phyloP scores from a whole-genome alignment of 2,888 invertebrate genomes.

The Lomographa bimaculata region DNA sequence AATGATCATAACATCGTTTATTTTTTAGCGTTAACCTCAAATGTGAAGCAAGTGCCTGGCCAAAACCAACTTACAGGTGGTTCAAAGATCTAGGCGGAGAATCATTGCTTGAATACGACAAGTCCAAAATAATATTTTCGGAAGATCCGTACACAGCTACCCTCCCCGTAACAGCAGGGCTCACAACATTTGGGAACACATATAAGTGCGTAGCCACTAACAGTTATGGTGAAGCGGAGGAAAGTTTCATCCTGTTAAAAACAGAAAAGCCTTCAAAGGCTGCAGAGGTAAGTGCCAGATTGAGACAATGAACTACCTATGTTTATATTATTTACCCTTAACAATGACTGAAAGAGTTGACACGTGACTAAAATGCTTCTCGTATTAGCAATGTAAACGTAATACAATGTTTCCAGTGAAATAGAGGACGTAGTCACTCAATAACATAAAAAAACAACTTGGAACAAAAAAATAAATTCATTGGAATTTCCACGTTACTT shows the following conservation, averaged over 20 bases:
- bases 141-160: constrained; percentile 47
- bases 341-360: too few relatives aligned
- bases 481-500: too few relatives aligned
- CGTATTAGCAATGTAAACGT: too few relatives aligned
- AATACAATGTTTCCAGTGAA: too few relatives aligned
- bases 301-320: too few relatives aligned
- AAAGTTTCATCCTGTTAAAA: constrained; percentile 47
- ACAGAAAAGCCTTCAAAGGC: constrained; percentile 51
- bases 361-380: too few relatives aligned
- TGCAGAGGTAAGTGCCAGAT: constrained; percentile 53
- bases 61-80: constrained; percentile 60
- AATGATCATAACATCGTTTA: too few relatives aligned
- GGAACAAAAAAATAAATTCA: too few relatives aligned
- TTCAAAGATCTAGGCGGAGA: constrained; percentile 49
- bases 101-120: constrained; percentile 48
- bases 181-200: constrained; percentile 46
- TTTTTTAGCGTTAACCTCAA: constrained; percentile 59
- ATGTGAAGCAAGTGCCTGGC: constrained; percentile 58
- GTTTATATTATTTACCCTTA: too few relatives aligned
- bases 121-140: constrained; percentile 44
- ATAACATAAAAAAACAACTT: too few relatives aligned
- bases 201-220: constrained; percentile 61
- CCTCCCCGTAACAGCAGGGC: constrained; percentile 47
- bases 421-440: too few relatives aligned
- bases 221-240: constrained; percentile 46